phyloP scores from a whole-genome alignment of 2,888 invertebrate genomes.

The Pyrochroa serraticornis region DNA sequence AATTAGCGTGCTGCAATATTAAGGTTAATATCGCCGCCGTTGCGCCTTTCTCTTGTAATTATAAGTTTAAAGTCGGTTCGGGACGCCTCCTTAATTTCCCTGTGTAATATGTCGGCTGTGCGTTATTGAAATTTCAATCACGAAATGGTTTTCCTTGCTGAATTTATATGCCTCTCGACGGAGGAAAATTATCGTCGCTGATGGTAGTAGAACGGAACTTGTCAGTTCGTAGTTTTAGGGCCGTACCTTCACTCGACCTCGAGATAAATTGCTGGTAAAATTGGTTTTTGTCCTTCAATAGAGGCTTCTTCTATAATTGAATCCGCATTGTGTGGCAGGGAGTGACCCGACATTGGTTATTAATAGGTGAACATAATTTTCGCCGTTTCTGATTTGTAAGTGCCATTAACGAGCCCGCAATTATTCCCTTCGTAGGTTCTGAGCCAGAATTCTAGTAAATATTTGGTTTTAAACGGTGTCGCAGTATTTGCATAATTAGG shows the following conservation, averaged over 20 bases:
- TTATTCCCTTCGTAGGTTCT: background rate
- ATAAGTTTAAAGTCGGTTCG: conserved; percentile 15
- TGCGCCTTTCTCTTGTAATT: conserved; percentile 15
- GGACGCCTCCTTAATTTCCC: conserved; percentile 18
- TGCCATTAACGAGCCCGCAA: no score
- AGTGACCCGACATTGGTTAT: conserved; percentile 9
- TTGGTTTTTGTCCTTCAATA: conserved; percentile 16
- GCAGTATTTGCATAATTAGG: background rate
- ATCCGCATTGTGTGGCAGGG: conserved; percentile 10
- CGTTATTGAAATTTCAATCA: conserved; percentile 28
- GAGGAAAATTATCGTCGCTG: conserved; percentile 15
- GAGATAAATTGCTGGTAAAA: conserved; percentile 12
- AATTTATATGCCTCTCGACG: conserved; percentile 24
- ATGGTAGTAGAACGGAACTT: conserved; percentile 20
- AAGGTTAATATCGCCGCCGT: no score
- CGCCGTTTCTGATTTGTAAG: background rate
- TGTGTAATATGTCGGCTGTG: conserved; percentile 8
- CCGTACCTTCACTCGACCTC: conserved; percentile 17
- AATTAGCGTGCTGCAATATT: conserved; percentile 19
- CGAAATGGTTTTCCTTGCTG: conserved; percentile 19
- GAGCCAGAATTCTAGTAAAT: background rate
- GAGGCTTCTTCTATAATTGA: conserved; percentile 18
- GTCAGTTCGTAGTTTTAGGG: conserved; percentile 21
- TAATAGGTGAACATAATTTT: conserved; percentile 8
- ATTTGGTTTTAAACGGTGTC: background rate